Evolutionary conservation across 1,140 invertebrate genomes (phyloP).

Genomic region (Neodiprion pinetum): DNA sequence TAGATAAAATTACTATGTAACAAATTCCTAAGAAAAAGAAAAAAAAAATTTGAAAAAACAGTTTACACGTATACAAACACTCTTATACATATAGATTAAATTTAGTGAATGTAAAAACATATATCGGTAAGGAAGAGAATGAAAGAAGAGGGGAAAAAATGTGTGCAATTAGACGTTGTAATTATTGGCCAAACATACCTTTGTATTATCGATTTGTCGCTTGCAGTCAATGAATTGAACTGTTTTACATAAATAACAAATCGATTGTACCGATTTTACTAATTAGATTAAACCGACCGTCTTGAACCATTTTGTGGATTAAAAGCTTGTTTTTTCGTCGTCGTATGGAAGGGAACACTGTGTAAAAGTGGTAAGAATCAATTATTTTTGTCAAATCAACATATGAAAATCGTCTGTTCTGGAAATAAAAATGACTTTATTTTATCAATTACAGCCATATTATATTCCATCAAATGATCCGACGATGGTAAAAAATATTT

Average conservation of each 20-base stretch:
- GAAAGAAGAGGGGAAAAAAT: constrained; percentile 34
- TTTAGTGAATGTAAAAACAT: constrained; percentile 34
- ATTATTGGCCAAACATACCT: neutral
- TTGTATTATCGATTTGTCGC: neutral
- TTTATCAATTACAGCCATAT: neutral
- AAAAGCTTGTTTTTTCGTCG: neutral
- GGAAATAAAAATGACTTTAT: neutral
- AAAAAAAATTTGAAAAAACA: constrained; percentile 12
- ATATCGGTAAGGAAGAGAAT: constrained; percentile 22
- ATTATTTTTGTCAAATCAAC: neutral
- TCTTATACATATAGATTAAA: constrained; percentile 31
- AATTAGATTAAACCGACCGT: neutral
- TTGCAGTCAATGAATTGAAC: neutral
- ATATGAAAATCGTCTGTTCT: neutral
- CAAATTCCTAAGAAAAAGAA: constrained; percentile 24
- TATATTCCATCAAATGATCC: neutral
- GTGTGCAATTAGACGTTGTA: constrained; percentile 46
- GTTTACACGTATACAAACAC: neutral
- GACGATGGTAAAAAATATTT: too few species aligned
- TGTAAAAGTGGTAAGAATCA: too few species aligned
- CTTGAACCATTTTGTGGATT: neutral
- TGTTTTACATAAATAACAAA: constrained; percentile 1
- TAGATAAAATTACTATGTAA: constrained; percentile 48
- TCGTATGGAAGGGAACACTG: too few species aligned
- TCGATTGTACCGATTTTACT: neutral